Base-by-base conservation (phyloP, 2,797 vertebrate genomes). In the Somateria mollissima region DNA sequence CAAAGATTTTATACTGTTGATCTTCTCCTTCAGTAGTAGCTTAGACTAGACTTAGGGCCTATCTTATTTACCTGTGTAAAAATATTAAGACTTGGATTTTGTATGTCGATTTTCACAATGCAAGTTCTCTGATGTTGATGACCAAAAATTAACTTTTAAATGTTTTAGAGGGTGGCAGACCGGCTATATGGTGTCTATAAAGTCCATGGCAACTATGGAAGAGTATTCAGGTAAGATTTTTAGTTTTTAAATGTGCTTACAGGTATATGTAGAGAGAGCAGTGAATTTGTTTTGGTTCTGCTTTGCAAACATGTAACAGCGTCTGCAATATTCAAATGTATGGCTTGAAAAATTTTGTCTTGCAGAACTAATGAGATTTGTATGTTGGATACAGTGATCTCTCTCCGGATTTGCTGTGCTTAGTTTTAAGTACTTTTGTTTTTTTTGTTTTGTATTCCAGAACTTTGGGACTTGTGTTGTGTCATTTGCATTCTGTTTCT, bases 121-220 rank as follows among this genome's bases (percentile, higher is more conserved):
- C 25, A 82, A 45, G 78, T 84, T 15, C n/a, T 30, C 12, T 83
- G 41, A 51, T 60, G 37, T 76, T 78, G 41, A 54, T 96, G 79
- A 92, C 25, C 32, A 89, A 90, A 87, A 92, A 30, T 27, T 97
- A 67, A 95, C 57, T 72, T 64, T 95, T 16, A 95, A 93, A 96
- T 97, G 34, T 97, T 98, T 87, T 79, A 99, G 99, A 99, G 99
- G 95, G 99, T 99, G 67, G 99, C 99, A 82, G 99, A 99, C 91
- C 98, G 99, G 76, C 98, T 99, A 2, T 99, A 99, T 66, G 99
- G 99, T 27, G 99, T 99, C 64, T 99, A 99, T 97, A 99, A 99
- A 97, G 99, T 99, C 91, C 99, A 99, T 85, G 99, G 99, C 57
- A 99, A 99, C 98, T 99, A 99, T 6, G 99, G 99, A 57, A 98